Percentiles rank a stretch among this genome's conserved stretches.
phyloP scores from a whole-genome alignment of 2,797 vertebrate genomes.

The Nasua narica region DNA sequence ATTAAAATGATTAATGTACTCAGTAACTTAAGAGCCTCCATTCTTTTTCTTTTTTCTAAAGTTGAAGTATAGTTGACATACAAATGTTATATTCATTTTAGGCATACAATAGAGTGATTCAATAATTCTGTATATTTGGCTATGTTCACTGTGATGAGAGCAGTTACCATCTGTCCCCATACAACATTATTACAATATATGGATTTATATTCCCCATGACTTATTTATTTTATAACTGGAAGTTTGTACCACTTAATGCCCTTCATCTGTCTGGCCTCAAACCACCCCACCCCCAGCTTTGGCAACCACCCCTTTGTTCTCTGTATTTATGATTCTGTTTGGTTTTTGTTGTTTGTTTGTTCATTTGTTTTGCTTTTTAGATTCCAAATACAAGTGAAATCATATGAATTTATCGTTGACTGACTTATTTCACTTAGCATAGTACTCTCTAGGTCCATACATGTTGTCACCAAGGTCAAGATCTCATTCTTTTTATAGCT shows the following conservation, averaged over 20 bases:
- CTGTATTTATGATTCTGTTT: background rate
- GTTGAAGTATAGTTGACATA: background rate
- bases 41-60: background rate
- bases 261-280: background rate
- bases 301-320: background rate
- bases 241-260: background rate
- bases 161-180: background rate
- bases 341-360: background rate
- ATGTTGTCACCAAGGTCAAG: background rate
- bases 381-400: background rate
- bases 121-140: background rate
- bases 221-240: background rate
- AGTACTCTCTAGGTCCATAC: background rate
- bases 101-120: background rate
- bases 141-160: background rate
- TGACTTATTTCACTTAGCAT: background rate
- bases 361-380: background rate
- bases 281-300: background rate
- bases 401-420: background rate
- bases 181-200: background rate
- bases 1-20: conserved; percentile 12
- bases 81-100: background rate
- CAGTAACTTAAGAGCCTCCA: background rate
- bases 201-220: background rate
- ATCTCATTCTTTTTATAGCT: background rate